Conservation (phyloP, 2,888 invertebrate species). For the Artemia sinica region DNA sequence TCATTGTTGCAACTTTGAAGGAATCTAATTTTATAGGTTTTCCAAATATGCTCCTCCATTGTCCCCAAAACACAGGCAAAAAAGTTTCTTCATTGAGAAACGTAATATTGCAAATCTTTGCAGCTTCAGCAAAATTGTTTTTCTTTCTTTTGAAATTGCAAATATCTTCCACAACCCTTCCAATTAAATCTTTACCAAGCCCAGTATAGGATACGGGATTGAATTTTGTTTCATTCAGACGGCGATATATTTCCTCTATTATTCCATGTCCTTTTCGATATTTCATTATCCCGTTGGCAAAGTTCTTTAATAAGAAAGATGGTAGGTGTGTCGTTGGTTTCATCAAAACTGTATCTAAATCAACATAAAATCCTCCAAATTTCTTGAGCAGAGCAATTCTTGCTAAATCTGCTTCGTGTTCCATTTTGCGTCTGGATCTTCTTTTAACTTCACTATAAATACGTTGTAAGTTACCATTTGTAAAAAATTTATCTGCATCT, state of each 20-base stretch:
- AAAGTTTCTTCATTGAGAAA: no score
- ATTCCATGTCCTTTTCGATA: not conserved
- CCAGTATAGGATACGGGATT: not conserved
- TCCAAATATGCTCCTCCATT: no score
- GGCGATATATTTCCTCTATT: not conserved
- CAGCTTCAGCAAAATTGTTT: no score
- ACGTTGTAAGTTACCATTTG: not conserved
- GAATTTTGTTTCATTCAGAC: not conserved
- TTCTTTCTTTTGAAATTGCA: no score
- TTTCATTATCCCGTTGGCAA: conserved; percentile 7
- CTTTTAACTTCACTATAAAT: not conserved
- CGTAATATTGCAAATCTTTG: no score
- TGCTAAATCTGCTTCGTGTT: not conserved
- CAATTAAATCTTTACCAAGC: not conserved
- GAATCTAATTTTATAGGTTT: no score
- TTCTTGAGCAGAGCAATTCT: not conserved
- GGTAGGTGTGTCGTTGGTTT: not conserved
- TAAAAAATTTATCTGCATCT: not conserved
- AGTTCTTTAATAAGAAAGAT: not conserved
- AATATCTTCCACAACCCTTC: no score
- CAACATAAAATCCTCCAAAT: conserved; percentile 2
- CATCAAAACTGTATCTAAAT: not conserved
- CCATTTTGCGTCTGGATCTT: not conserved
- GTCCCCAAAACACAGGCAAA: no score
- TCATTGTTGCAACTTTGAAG: no score